Evolutionary conservation across 2,797 vertebrate genomes (phyloP).

Genomic region (Xenops minutus): DNA sequence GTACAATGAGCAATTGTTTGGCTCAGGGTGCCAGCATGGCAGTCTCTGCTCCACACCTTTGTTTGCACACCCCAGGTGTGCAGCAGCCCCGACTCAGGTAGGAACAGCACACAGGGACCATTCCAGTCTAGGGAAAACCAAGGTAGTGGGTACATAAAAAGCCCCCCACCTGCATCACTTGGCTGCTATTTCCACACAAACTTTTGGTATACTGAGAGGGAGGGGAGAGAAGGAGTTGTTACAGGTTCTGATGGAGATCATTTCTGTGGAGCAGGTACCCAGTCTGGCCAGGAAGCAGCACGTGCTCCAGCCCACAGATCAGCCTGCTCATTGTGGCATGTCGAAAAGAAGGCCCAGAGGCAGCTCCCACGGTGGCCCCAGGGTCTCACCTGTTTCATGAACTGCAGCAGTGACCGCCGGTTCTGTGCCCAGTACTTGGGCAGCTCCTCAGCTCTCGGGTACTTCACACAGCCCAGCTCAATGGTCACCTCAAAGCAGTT

Average conservation of each 20-base stretch:
- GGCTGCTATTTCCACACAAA: neutral
- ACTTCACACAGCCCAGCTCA: constrained; percentile 93
- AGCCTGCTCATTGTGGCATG: neutral
- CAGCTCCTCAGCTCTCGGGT: constrained; percentile 84
- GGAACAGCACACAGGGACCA: neutral
- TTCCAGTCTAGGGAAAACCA: neutral
- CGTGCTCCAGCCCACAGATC: neutral
- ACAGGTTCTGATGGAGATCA: neutral
- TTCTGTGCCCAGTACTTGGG: constrained; percentile 93
- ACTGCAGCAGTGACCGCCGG: constrained; percentile 85
- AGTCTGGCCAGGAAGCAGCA: neutral
- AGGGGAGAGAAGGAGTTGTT: neutral
- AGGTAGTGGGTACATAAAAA: neutral
- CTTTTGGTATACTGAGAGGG: neutral
- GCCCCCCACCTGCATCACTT: neutral
- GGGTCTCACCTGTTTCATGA: constrained; percentile 88
- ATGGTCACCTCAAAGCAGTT: constrained; percentile 99
- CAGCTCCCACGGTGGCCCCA: neutral
- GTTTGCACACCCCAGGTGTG: constrained; percentile 2
- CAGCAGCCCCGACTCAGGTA: neutral
- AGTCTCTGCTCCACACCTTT: constrained; percentile 32
- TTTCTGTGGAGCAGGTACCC: neutral
- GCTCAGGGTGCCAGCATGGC: neutral
- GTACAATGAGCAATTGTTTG: constrained; percentile 29
- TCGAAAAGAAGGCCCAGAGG: neutral